Evolutionary conservation across 2,113 vertebrate genomes (phyloP).

Genomic region (Anguilla rostrata): DNA sequence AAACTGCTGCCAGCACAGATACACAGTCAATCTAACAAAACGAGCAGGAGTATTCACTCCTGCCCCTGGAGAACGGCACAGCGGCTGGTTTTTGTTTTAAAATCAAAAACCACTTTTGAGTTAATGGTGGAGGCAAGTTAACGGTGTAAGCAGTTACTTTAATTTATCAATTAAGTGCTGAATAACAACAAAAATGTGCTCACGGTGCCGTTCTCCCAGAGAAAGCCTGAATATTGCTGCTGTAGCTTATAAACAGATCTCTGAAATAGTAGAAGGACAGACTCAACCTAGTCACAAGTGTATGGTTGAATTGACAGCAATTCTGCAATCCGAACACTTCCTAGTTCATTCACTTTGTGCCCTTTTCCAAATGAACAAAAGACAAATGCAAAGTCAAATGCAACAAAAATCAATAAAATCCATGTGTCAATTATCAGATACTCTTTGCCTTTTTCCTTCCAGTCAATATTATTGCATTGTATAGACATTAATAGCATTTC

Average conservation of each 20-base stretch:
- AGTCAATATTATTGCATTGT: conserved; percentile 12
- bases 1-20: too few relatives aligned
- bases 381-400: neutral
- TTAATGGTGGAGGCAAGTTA: too few relatives aligned
- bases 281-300: neutral
- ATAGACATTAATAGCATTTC: conserved; percentile 7
- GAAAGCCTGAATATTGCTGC: neutral
- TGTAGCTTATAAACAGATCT: neutral
- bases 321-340: neutral
- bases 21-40: too few relatives aligned
- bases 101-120: too few relatives aligned
- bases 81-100: too few relatives aligned
- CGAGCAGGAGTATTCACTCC: too few relatives aligned
- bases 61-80: too few relatives aligned
- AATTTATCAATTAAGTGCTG: too few relatives aligned
- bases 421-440: conserved; percentile 10
- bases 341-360: neutral
- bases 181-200: too few relatives aligned
- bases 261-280: neutral
- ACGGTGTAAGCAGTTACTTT: too few relatives aligned
- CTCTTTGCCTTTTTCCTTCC: conserved; percentile 12
- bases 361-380: neutral
- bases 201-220: too few relatives aligned
- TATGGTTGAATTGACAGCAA: too few relatives aligned
- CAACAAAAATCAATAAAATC: neutral